Evolutionary conservation across 2,888 invertebrate genomes (phyloP).

Genomic region (Anagyrus pseudococci): DNA sequence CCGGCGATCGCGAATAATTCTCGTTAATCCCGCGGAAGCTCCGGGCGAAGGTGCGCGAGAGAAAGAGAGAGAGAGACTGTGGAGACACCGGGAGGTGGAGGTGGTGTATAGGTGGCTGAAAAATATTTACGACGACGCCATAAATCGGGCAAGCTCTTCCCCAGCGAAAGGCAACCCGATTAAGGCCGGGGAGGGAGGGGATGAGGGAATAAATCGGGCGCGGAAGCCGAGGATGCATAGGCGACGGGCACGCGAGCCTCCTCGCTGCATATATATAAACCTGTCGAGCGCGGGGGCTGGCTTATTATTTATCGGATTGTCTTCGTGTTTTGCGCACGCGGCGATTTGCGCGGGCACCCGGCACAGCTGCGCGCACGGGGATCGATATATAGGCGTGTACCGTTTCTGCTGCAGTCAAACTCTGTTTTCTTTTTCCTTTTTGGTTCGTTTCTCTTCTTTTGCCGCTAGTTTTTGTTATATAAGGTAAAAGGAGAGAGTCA

Average conservation of each 20-base stretch:
- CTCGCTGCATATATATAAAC: too few species aligned
- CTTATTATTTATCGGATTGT: slow-evolving; percentile 33
- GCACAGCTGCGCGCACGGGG: too few species aligned
- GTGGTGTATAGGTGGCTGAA: slow-evolving; percentile 7
- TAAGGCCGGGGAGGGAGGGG: slow-evolving; percentile 1
- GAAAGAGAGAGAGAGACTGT: too few species aligned
- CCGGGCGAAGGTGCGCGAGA: too few species aligned
- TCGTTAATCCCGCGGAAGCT: too few species aligned
- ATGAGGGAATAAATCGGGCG: slow-evolving; percentile 30
- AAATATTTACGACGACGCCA: slow-evolving; percentile 32
- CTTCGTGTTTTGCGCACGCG: background rate
- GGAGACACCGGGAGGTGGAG: background rate
- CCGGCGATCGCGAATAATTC: too few species aligned
- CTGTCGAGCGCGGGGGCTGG: slow-evolving; percentile 49
- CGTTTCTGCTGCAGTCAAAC: too few species aligned
- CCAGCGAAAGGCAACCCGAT: too few species aligned
- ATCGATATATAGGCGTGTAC: too few species aligned
- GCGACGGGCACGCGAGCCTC: slow-evolving; percentile 48
- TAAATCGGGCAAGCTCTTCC: slow-evolving; percentile 27
- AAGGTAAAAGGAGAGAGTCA: slow-evolving; percentile 9
- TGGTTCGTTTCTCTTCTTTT: too few species aligned
- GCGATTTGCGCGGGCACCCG: background rate
- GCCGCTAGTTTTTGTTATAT: too few species aligned
- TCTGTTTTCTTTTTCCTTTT: too few species aligned
- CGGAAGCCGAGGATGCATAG: slow-evolving; percentile 18